Conservation (phyloP, 2,797 vertebrate genomes). For the Natrix natrix region DNA sequence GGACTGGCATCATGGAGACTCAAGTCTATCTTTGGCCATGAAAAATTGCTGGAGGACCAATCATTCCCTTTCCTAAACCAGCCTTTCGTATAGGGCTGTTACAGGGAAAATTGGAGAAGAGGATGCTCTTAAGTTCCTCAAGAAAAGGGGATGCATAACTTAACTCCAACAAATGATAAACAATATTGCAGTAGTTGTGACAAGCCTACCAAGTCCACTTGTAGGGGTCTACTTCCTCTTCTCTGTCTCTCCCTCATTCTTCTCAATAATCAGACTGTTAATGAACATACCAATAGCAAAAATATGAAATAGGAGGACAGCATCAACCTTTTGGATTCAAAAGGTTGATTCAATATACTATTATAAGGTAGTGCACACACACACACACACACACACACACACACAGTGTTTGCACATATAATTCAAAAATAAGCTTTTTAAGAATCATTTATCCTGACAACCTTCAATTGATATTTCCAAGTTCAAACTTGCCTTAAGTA, state of each 20-base stretch:
- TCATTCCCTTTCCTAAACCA: not conserved
- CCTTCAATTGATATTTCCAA: conserved; percentile 9
- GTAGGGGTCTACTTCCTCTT: not conserved
- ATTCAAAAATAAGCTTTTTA: conserved; percentile 12
- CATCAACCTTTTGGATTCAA: not conserved
- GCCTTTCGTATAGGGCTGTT: not conserved
- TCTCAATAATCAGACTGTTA: not conserved
- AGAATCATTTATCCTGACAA: conserved; percentile 31
- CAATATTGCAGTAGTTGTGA: not conserved
- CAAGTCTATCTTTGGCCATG: not conserved
- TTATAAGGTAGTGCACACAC: conserved; percentile 33
- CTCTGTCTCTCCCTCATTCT: not conserved
- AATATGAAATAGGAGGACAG: not conserved
- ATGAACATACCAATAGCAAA: not conserved
- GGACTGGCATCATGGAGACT: not conserved
- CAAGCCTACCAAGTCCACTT: not conserved
- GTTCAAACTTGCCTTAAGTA: conserved; percentile 16
- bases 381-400: not conserved
- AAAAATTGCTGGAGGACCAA: not conserved
- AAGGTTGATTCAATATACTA: not conserved
- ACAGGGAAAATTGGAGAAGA: not conserved
- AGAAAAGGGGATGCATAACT: not conserved
- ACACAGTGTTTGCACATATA: not conserved
- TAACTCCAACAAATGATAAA: not conserved
- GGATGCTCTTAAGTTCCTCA: not conserved